A percentile compares a stretch with the other conserved stretches of the same genome.
Conservation (phyloP, 2,797 vertebrate species). For the Ctenochaetus hawaiiensis region DNA sequence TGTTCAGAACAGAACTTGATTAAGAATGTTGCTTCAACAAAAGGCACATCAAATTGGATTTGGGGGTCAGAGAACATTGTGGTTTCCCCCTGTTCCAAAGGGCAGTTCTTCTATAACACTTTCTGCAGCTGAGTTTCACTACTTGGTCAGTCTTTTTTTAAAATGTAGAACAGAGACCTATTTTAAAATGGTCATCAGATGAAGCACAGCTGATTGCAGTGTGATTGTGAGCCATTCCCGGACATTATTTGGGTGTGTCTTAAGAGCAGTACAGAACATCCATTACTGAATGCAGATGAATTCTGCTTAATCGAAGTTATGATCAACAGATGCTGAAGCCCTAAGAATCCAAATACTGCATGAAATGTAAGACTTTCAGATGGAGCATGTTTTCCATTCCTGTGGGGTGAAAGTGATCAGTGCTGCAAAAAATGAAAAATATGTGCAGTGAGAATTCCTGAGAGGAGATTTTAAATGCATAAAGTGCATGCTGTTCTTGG, state of each 20-base stretch:
- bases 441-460: not conserved
- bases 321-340: not conserved
- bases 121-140: conserved; percentile 13
- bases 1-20: conserved; percentile 47
- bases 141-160: conserved; percentile 19
- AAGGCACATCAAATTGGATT: conserved; percentile 30
- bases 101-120: conserved; percentile 1
- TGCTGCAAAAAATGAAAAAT: not conserved
- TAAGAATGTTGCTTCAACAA: conserved; percentile 34
- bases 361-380: not conserved
- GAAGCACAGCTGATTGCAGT: conserved; percentile 27
- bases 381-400: not conserved
- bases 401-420: not conserved
- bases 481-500: not conserved
- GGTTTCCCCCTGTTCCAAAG: conserved; percentile 1
- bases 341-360: not conserved
- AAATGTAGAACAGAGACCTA: conserved; percentile 25
- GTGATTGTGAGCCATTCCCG: not conserved
- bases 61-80: conserved; percentile 37
- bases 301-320: not conserved
- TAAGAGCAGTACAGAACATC: not conserved
- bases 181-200: conserved; percentile 36
- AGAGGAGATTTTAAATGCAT: not conserved
- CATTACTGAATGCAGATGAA: not conserved
- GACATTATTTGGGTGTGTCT: not conserved